Evolutionary conservation across 2,888 invertebrate genomes (phyloP), one percentile per base, ranked within the genome.

Genomic region (Drosophila cyrtoloma): DNA sequence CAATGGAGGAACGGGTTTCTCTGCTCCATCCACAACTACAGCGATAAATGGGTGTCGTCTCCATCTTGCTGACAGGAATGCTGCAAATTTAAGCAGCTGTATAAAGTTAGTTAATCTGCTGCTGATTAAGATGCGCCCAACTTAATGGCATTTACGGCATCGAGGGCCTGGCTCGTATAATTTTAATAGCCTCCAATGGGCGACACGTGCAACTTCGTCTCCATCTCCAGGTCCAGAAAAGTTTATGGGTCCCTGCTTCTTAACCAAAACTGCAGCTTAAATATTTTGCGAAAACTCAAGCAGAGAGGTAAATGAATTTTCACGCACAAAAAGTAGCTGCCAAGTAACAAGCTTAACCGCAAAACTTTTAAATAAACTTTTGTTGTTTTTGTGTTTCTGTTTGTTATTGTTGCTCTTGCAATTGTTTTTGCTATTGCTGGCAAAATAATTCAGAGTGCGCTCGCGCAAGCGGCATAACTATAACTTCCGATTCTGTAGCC

Each of bases 311-410:
- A 76, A 69, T 71, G 71, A 81, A 71, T 60, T 71, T 71, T 67
- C 66, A 61, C 62, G 68, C 68, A 57, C 77, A 71, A 70, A 89
- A 86, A 86, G 90, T 89, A 82, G 77, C 88, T 89, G 88, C 60
- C 90, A 86, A 86, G 88, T 86, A 86, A 87, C 85, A 75, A 89
- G 88, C 88, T 86, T 86, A 87, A 84, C 85, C 85, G 73, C 90
- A 89, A 87, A 86, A 87, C 69, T 86, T 86, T 89, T 76, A 86
- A 89, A 85, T 87, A 87, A 86, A 87, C 80, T 86, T 86, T 87
- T 75, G 72, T 87, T 89, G 73, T 58, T 81, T 19, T 39, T 68
- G 51, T 60, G 65, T 56, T 68, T 57, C 64, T 65, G 75, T 68
- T 30, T 74, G 55, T 50, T 70, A 51, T 10, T 64, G 55, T 37